Evolutionary conservation across 2,113 vertebrate species (phyloP).

Genomic region (Chloropsis cyanopogon): DNA sequence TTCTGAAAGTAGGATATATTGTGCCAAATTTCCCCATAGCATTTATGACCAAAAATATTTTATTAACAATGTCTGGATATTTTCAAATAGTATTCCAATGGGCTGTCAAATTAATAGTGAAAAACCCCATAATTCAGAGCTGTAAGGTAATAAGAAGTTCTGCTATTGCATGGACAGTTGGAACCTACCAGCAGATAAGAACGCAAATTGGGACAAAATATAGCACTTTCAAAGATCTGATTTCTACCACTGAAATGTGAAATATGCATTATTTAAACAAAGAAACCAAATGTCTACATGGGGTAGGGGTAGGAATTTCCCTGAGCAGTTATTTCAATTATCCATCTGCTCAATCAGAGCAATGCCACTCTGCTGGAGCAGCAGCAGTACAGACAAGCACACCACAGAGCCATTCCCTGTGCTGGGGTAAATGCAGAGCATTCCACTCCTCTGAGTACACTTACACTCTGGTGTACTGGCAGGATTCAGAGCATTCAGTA

Average conservation of each 20-base stretch:
- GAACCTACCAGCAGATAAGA: background rate
- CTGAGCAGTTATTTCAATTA: background rate
- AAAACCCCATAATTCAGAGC: background rate
- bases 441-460: background rate
- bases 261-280: conserved; percentile 8
- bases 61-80: conserved; percentile 27
- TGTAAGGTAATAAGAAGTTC: background rate
- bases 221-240: background rate
- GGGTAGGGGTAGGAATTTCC: background rate
- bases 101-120: background rate
- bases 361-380: background rate
- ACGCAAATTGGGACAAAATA: background rate
- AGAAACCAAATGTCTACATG: background rate
- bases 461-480: background rate
- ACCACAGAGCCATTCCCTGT: background rate
- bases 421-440: background rate
- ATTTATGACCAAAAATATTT: conserved; percentile 46
- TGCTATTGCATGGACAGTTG: background rate
- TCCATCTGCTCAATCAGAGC: background rate
- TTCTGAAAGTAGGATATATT: conserved; percentile 27
- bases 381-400: background rate
- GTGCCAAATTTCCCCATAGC: background rate
- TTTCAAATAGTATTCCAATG: conserved; percentile 35
- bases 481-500: background rate
- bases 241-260: background rate